Base-by-base conservation (phyloP, 2,888 invertebrate species). In the Odontocolon sp. region DNA sequence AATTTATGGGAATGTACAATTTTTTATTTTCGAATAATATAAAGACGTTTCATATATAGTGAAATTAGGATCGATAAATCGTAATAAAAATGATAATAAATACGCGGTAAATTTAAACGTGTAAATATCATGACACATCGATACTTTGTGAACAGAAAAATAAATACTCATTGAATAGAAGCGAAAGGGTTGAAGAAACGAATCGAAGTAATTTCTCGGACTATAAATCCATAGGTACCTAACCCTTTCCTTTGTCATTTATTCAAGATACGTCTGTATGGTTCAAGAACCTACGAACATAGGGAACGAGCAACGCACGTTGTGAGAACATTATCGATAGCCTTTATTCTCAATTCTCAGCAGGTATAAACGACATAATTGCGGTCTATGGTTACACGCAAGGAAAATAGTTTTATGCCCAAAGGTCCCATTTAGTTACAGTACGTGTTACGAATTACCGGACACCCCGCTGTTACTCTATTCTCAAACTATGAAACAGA, bases 331-430 rank as follows among this genome's bases (percentile, higher is more conserved):
- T 68, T 21, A 57, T 57, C 47, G 47, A 38, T 57, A 38, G 33
- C 57, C 56, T 67, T 56, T 47, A 28, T 26, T 42, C 36, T 52
- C 33, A 47, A 47, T 26, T 26, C 52, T 52, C 33, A 70, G 63
- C 70, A 63, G 70, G 70, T 70, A 56, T n/a, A 63, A 70, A 70
- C 54, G 63, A 45, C 45, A 23, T 54, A 63, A 70, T 61, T 70
- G 63, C 54, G 63, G 54, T 70, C 61, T 23, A 47, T 8, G 23
- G 23, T 23, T 14, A 28, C 23, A 16, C 14, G 8, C 26, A 26
- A 33, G 14, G 21, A 45, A 59, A 68, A 59, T 26, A 47, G 3
- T 54, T 61, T 61, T 31, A 52, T 61, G 28, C 18, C 52, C 21
- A 9, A 23, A n/a, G 36, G 21, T 9, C 36, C 36, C 11, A 16